Evolutionary conservation across 2,797 vertebrate species (phyloP).

Genomic region (Chaenodraco wilsoni): DNA sequence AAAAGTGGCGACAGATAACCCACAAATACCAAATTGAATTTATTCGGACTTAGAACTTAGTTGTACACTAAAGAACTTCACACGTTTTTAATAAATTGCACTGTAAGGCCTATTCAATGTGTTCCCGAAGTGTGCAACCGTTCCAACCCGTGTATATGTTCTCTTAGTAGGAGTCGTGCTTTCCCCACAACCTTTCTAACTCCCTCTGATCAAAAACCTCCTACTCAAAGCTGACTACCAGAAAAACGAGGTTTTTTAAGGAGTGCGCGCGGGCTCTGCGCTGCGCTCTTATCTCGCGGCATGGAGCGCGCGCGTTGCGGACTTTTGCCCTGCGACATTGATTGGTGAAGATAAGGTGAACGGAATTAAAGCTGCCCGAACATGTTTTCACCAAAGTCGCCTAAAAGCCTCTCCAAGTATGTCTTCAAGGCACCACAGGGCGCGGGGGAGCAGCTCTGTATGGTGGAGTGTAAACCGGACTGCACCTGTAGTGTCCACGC

Average conservation of each 20-base stretch:
- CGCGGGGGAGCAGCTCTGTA: constrained; percentile 68
- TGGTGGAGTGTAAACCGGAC: constrained; percentile 62
- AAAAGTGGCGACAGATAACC: too few species aligned
- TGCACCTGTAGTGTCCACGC: constrained; percentile 39
- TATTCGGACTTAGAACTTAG: constrained; percentile 51
- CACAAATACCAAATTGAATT: not conserved
- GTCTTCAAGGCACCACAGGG: constrained; percentile 10
- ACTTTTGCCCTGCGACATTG: constrained; percentile 57
- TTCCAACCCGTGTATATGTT: not conserved
- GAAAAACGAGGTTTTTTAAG: not conserved
- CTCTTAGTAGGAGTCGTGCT: constrained; percentile 21
- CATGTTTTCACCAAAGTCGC: constrained; percentile 67
- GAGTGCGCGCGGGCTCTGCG: constrained; percentile 33
- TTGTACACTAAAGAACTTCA: constrained; percentile 39
- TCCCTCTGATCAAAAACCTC: not conserved
- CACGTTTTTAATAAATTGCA: not conserved
- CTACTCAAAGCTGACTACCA: not conserved
- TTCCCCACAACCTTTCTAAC: not conserved
- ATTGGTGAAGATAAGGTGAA: constrained; percentile 6
- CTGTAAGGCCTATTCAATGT: not conserved
- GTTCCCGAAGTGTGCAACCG: not conserved
- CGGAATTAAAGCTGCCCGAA: constrained; percentile 5
- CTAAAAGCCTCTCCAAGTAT: constrained; percentile 38
- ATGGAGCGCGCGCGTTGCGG: constrained; percentile 32
- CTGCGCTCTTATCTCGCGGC: constrained; percentile 37